Evolutionary conservation across 2,888 invertebrate species (phyloP).

Genomic region (Cybosia mesomella): DNA sequence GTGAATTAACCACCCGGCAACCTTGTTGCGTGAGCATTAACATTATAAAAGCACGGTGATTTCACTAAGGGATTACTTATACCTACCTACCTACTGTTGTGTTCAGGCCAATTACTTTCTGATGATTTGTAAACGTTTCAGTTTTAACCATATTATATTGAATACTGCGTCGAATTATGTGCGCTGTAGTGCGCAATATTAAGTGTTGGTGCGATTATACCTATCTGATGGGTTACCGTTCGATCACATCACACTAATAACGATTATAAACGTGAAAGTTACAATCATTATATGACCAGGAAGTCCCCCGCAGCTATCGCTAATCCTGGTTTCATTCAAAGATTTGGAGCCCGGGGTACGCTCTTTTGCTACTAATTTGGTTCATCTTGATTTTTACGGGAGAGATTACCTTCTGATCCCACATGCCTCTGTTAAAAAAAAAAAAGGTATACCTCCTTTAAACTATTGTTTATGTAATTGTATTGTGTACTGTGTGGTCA

Average conservation of each 20-base stretch:
- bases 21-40: constrained; percentile 43
- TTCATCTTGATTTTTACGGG: background rate
- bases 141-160: background rate
- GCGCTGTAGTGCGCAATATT: background rate
- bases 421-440: too few species aligned
- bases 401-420: background rate
- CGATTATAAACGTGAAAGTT: too few species aligned
- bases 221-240: background rate
- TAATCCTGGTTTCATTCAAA: too few species aligned
- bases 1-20: constrained; percentile 35
- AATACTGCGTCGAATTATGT: background rate
- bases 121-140: constrained; percentile 5
- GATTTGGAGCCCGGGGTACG: too few species aligned
- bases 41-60: constrained; percentile 28
- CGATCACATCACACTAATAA: too few species aligned
- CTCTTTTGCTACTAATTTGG: background rate
- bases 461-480: background rate
- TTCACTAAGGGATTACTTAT: constrained; percentile 13
- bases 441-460: too few species aligned
- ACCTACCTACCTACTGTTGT: background rate
- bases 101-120: constrained; percentile 9
- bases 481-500: constrained; percentile 21
- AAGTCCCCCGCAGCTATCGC: too few species aligned
- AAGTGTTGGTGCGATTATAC: background rate
- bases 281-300: too few species aligned